Percentiles rank a stretch among this genome's conserved stretches.
Conservation (phyloP, 2,888 invertebrate genomes). For the Bombylius discolor region DNA sequence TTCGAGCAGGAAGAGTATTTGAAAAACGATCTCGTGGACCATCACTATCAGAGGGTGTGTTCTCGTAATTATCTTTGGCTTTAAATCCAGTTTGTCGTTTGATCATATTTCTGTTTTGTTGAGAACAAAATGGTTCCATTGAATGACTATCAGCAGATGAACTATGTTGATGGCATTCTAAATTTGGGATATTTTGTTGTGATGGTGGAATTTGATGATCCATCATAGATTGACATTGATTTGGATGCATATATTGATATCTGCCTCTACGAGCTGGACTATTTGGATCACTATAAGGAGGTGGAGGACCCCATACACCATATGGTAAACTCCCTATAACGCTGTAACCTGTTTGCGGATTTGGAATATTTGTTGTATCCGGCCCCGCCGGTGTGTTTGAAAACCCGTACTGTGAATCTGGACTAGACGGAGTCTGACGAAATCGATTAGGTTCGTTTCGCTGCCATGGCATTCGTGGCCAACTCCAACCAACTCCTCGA, state of each 20-base stretch:
- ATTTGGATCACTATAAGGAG: slow-evolving; percentile 75
- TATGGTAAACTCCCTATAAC: slow-evolving; percentile 44
- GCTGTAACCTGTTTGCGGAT: slow-evolving; percentile 38
- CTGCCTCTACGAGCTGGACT: slow-evolving; percentile 47
- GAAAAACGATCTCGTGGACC: slow-evolving; percentile 36
- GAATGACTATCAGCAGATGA: slow-evolving; percentile 20
- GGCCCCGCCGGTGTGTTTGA: slow-evolving; percentile 33
- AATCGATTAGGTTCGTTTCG: slow-evolving; percentile 40
- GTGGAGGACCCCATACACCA: slow-evolving; percentile 75
- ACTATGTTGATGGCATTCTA: slow-evolving; percentile 19
- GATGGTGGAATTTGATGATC: slow-evolving; percentile 16
- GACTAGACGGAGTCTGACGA: slow-evolving; percentile 54
- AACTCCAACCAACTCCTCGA: slow-evolving; percentile 45
- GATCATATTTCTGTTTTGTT: slow-evolving; percentile 23
- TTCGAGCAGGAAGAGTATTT: slow-evolving; percentile 43
- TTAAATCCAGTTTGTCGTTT: slow-evolving; percentile 28
- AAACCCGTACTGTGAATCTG: slow-evolving; percentile 74
- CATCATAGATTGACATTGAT: slow-evolving; percentile 19
- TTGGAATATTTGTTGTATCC: slow-evolving; percentile 20
- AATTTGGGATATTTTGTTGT: slow-evolving; percentile 15
- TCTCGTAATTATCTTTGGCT: slow-evolving; percentile 43
- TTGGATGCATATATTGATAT: slow-evolving; percentile 26
- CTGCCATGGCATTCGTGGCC: slow-evolving; percentile 62
- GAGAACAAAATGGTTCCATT: slow-evolving; percentile 19
- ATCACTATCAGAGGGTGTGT: slow-evolving; percentile 40